Evolutionary conservation across 2,113 vertebrate species (phyloP), one percentile per base, ranked within the genome.

Genomic region (Mormyrus lacerda): DNA sequence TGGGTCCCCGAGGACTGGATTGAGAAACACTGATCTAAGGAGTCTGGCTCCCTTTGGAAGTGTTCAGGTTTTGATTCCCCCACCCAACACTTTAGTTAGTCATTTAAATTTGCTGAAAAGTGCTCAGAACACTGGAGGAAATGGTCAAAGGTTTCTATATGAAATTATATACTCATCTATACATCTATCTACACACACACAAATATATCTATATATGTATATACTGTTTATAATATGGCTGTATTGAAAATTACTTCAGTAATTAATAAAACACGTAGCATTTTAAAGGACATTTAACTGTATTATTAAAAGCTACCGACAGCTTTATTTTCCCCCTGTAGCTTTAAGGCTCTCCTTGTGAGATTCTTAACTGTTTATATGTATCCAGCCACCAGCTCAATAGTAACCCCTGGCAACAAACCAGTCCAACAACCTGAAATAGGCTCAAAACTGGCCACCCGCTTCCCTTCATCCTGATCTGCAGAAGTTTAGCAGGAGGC

Each of bases 101-200:
- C 91, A 91, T 91, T 94, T 91, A 94, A 95, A 95, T 94, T 94
- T 93, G 93, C 93, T 93, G 91, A 51, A 35, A 93, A 92, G 93
- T 95, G 94, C 94, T 95, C 91, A 94, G 94, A 95, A 95, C 92
- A 95, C 93, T 92, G 93, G 95, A 94, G 94, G 96, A 94, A 95
- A 95, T 94, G 95, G 92, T 96, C 93, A 95, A 95, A 92, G 92
- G 94, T 96, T 95, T 95, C 95, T 95, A 96, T 96, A 96, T 95
- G 94, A 96, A 96, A 96, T 95, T 96, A 96, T 95, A 96, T 96
- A 93, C 93, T 96, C 92, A 94, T 95, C 95, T 95, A 95, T 93
- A 95, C 95, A 96, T 91, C 88, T 92, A 90, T 96, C 95, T 96
- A 96, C 95, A 96, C 95, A 95, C 95, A 96, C 95, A 96, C 91